phyloP scores from a whole-genome alignment of 2,888 invertebrate species.

The Leptinotarsa tumamoca region DNA sequence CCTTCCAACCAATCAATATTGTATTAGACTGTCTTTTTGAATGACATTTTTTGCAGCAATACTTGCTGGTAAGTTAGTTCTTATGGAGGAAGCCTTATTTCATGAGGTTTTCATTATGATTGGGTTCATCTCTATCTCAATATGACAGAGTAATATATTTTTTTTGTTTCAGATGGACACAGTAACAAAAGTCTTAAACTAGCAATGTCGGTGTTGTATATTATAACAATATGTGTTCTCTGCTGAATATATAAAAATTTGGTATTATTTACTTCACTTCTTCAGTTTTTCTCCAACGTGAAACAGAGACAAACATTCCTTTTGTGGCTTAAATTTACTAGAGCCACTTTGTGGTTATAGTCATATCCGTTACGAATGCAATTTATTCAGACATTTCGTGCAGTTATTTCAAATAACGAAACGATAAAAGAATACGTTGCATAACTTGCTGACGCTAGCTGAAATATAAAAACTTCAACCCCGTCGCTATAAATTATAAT shows the following conservation, averaged over 20 bases:
- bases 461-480: conserved; percentile 62
- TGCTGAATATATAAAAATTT: not conserved
- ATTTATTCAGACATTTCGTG: not conserved
- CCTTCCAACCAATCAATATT: no score
- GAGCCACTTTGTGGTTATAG: not conserved
- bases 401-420: not conserved
- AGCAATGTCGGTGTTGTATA: no score
- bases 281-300: not conserved
- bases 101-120: no score
- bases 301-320: not conserved
- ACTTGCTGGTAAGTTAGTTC: no score
- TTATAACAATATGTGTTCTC: no score
- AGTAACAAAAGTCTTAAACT: no score
- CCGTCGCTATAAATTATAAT: not conserved
- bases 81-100: no score
- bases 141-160: no score
- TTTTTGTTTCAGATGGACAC: no score
- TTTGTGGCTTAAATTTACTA: not conserved
- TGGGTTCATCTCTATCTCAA: no score
- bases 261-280: not conserved
- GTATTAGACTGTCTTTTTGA: no score
- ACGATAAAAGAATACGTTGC: not conserved
- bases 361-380: conserved; percentile 9
- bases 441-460: conserved; percentile 79
- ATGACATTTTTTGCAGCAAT: no score